Base-by-base conservation (phyloP, 2,797 vertebrate species). In the Eulemur coronatus region DNA sequence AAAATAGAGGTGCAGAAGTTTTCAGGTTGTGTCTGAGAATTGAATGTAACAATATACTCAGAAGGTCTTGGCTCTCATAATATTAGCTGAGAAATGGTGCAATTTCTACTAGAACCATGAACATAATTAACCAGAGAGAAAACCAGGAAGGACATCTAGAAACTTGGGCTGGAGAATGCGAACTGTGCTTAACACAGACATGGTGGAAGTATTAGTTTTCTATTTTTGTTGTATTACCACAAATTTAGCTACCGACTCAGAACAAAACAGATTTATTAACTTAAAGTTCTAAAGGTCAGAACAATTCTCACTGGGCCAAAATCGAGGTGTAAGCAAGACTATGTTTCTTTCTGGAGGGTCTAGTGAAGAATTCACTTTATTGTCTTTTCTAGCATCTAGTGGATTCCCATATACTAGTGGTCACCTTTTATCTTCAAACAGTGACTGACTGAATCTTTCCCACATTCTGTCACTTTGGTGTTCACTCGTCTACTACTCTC, bases 111-210 rank as follows among this genome's bases (percentile, higher is more conserved):
- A 81, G 28, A 79, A 30, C 22, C 46, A 43, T 46, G 46, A 67
- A 86, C 89, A 61, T 90, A 93, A 65, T 61, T 69, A 87, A 81
- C 59, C 41, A 93, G 24, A 65, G 22, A 65, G 4, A 96, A 91
- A 46, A 67, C 38, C 5, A 84, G 38, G 24, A 78, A 89, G 48
- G 24, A 4, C 38, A 22, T 48, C 14, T 26, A 70, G 38, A 12
- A 95, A 78, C 10, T 43, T 65, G 69, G 20, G 50, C 48, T 20
- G 41, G n/a, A 24, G 1, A 20, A 4, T 7, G 2, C 14, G 24
- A 67, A n/a, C 28, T 57, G 20, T 52, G 13, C 24, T 67, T 15
- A 50, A 4, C 33, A 22, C 43, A 80, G 46, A 90, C 52, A 57
- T 22, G 3, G 50, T 48, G 17, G 26, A 22, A 1, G 5, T 61